Base-by-base conservation (phyloP, 2,888 invertebrate species). In the Nymphalis c-album region DNA sequence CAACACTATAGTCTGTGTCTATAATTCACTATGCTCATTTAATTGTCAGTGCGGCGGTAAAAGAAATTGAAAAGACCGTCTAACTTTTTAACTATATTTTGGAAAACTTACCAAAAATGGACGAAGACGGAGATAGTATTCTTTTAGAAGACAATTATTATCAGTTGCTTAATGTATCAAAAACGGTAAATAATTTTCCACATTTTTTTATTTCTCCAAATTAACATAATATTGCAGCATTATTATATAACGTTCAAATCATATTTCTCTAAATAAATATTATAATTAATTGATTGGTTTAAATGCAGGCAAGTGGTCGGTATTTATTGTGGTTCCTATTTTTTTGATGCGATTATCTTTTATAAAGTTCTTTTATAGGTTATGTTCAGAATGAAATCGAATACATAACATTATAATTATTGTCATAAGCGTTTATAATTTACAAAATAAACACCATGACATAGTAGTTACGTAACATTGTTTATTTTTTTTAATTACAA, bases 71-170 rank as follows among this genome's bases (percentile, higher is more conserved):
- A 70, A 61, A 68, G 69, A 72, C 59, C 53, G 63, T 68, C 51
- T 64, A 67, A 67, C 66, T 72, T 74, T 75, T 75, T 75, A 72
- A 71, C 74, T 71, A 72, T 74, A 75, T 76, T 73, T 74, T 71
- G 71, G 75, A 72, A 62, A 65, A 67, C 66, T 64, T 63, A 35
- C 18, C 48, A 75, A 84, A 79, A 82, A 95, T 96, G 95, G 95
- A 95, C 82, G 93, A 93, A 79, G 95, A 96, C 80, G 94, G 94
- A 59, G 95, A 95, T 75, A 95, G 94, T 78, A 93, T 93, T 84
- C 84, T 94, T 70, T 86, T 94, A 68, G 96, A 96, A 88, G 97
- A 97, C 80, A 97, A 98, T 90, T 97, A 95, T 88, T 98, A 98
- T 85, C 95, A 97, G 71, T 95, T 97, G 86, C 92, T 98, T 64